Evolutionary conservation across 2,888 invertebrate species (phyloP), one percentile per base, ranked within the genome.

Genomic region (Agrotis exclamationis): DNA sequence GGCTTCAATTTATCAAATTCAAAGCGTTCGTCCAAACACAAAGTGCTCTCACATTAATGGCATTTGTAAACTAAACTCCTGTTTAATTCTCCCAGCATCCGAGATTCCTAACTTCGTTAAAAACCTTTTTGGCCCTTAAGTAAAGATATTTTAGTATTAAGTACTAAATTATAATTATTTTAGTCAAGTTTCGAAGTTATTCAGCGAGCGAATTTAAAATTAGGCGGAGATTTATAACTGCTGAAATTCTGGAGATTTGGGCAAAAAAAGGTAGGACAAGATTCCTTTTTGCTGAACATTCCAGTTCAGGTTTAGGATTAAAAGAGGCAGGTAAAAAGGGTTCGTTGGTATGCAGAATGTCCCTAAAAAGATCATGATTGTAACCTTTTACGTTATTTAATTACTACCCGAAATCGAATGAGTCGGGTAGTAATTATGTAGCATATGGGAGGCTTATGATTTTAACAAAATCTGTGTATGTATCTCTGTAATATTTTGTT

Each of bases 1-100:
- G 59, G 53, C 51, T 78, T 57, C 39, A 70, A 74, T 84, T 84
- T 72, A 84, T 82, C 70, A 79, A 82, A 74, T 82, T 79, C 72
- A 63, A 79, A 72, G 44, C 65, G 60, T 76, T 79, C 60, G 58
- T 70, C 60, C 51, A 53, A 66, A 79, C 68, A 64, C 71, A 75
- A 73, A 84, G 63, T 79, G 74, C 68, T 76, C 65, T 70, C 56
- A 56, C 71, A 65, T 50, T 84, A 84, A 81, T 74, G 73, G 66
- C 69, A 68, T 78, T 74, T 84, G 66, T 76, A 66, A 73, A 82
- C 68, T 64, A 73, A 75, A 71, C 69, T 73, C 47, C 53, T 54
- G 54, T 28, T 47, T 72, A 79, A 82, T 78, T 71, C 59, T 20
- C 47, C 47, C 62, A 68, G 73, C 69, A 68, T 82, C 79, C 72